These are phyloP conservation scores for Sinopyrophorus schimmeli DNA, from an alignment of 2,888 invertebrate genomes.

Conservation along the genomic window DNA sequence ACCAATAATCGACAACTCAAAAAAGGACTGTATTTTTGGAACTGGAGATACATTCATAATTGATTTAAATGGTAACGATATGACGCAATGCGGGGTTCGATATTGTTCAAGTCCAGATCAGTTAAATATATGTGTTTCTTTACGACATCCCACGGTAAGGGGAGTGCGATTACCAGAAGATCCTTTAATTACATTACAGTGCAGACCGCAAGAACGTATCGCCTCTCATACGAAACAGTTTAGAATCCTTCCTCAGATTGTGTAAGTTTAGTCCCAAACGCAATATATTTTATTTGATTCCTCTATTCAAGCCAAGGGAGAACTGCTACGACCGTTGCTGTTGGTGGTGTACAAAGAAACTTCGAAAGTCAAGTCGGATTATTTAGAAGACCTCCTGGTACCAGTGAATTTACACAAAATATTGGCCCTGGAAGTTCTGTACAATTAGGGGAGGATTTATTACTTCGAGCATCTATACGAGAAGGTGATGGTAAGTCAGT, in stretches of 20 bases:
- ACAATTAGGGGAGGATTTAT: conserved; percentile 61
- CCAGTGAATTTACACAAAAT: conserved; percentile 57
- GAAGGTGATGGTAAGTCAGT: conserved; percentile 62
- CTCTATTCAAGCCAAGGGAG: conserved; percentile 51
- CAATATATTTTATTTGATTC: not conserved
- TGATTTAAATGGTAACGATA: conserved; percentile 56
- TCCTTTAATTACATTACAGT: conserved; percentile 59
- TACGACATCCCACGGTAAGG: conserved; percentile 60
- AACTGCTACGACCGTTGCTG: conserved; percentile 53
- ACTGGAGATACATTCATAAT: conserved; percentile 49
- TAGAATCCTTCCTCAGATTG: conserved; percentile 45
- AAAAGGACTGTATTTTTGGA: conserved; percentile 39
- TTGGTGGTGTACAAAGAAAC: conserved; percentile 60
- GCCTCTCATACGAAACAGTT: conserved; percentile 57
- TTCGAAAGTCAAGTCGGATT: conserved; percentile 60
- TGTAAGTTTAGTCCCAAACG: conserved; percentile 38
- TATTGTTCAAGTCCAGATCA: conserved; percentile 50
- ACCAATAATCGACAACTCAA: conserved; percentile 52
- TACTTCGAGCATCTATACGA: conserved; percentile 58
- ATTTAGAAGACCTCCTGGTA: conserved; percentile 54
- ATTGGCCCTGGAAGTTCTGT: conserved; percentile 60
- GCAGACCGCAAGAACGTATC: conserved; percentile 59
- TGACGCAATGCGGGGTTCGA: conserved; percentile 59
- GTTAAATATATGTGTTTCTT: conserved; percentile 58
- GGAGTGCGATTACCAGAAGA: conserved; percentile 61